Conservation (phyloP, 2,113 vertebrate species). For the Electrona antarctica region DNA sequence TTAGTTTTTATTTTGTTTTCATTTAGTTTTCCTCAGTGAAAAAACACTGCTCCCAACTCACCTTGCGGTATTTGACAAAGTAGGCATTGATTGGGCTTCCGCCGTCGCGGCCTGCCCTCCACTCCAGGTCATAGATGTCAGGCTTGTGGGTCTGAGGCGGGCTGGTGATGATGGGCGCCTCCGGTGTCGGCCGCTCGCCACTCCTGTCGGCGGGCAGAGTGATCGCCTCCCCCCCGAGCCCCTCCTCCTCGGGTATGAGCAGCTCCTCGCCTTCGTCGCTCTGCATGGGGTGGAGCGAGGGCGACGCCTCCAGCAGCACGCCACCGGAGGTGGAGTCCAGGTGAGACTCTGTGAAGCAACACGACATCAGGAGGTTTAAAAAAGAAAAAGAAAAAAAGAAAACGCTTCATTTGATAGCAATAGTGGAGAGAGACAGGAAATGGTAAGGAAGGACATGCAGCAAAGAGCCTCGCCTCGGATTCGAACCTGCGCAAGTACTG, state of each 20-base stretch:
- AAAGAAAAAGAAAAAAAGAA: too few relatives aligned
- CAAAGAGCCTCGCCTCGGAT: too few relatives aligned
- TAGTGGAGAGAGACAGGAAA: too few relatives aligned
- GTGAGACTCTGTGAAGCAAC: slow-evolving; percentile 66
- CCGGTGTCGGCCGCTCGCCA: slow-evolving; percentile 74
- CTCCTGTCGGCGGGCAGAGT: slow-evolving; percentile 50
- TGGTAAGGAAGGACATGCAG: too few relatives aligned
- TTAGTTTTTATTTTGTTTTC: too few relatives aligned
- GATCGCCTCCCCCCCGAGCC: not conserved
- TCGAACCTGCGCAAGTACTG: too few relatives aligned
- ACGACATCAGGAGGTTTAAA: too few relatives aligned
- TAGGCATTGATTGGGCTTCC: slow-evolving; percentile 90
- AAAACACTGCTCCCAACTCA: slow-evolving; percentile 51
- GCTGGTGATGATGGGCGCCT: slow-evolving; percentile 96
- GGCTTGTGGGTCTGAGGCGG: slow-evolving; percentile 91
- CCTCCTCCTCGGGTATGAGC: slow-evolving; percentile 16
- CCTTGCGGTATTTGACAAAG: slow-evolving; percentile 97
- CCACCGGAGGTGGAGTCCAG: slow-evolving; percentile 43
- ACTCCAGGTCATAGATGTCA: slow-evolving; percentile 87
- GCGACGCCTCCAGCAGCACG: slow-evolving; percentile 34
- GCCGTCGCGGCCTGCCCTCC: slow-evolving; percentile 88
- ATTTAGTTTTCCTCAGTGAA: too few relatives aligned
- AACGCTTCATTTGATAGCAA: too few relatives aligned
- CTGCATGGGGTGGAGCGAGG: slow-evolving; percentile 71
- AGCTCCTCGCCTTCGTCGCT: slow-evolving; percentile 67